Evolutionary conservation across 2,888 invertebrate genomes (phyloP).

Genomic region (Calliphora vomitoria): DNA sequence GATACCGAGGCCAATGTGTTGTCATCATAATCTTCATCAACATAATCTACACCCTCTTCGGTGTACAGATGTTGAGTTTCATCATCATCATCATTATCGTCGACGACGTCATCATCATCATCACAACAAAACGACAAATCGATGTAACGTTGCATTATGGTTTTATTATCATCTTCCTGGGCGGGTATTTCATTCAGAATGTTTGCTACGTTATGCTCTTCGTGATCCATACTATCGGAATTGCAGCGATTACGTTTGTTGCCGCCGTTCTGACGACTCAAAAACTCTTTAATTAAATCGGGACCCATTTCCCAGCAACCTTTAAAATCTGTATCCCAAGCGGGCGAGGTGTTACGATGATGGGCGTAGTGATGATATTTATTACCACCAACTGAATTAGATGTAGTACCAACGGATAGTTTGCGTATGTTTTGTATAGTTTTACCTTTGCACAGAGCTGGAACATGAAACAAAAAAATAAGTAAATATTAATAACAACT

Average conservation of each 20-base stretch:
- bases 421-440: conserved; percentile 77
- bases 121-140: conserved; percentile 77
- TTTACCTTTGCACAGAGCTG: conserved; percentile 79
- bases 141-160: conserved; percentile 55
- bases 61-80: neutral
- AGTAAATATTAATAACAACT: neutral
- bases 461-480: neutral
- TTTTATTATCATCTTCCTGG: conserved; percentile 52
- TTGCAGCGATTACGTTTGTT: conserved; percentile 80
- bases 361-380: conserved; percentile 66
- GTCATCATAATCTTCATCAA: conserved; percentile 73
- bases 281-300: conserved; percentile 82
- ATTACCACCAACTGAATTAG: conserved; percentile 47
- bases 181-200: conserved; percentile 68
- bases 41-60: conserved; percentile 62
- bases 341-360: conserved; percentile 77
- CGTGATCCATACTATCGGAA: conserved; percentile 77
- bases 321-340: conserved; percentile 83
- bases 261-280: conserved; percentile 78
- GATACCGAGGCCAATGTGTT: conserved; percentile 75
- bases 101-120: conserved; percentile 54
- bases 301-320: conserved; percentile 83
- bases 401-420: conserved; percentile 71
- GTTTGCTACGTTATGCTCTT: conserved; percentile 54
- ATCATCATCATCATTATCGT: conserved; percentile 15